Conservation (phyloP, 2,888 invertebrate genomes). For the Opisthograptis luteolata region DNA sequence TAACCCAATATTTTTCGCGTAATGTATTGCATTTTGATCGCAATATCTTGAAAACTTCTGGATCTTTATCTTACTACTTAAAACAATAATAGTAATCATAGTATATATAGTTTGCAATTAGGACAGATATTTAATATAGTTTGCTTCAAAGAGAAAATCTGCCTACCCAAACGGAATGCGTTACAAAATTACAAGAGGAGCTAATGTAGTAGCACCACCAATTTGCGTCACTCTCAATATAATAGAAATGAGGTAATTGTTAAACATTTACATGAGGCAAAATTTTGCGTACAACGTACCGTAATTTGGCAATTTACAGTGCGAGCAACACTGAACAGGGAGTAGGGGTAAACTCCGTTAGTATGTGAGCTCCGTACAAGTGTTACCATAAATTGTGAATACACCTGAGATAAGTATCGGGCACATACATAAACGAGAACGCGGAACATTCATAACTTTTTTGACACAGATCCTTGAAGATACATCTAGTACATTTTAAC, state of each 20-base stretch:
- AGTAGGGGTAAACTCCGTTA: constrained; percentile 36
- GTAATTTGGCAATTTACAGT: constrained; percentile 29
- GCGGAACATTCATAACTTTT: constrained; percentile 43
- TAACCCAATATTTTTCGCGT: constrained; percentile 22
- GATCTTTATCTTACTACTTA: too few species aligned
- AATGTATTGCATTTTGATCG: constrained; percentile 19
- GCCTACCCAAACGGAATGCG: not conserved
- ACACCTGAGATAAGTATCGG: constrained; percentile 48
- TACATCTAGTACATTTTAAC: not conserved
- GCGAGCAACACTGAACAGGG: constrained; percentile 22
- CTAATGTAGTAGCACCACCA: constrained; percentile 22
- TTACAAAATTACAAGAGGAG: constrained; percentile 2
- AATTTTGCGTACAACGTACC: constrained; percentile 26
- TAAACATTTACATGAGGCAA: constrained; percentile 28
- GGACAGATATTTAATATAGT: too few species aligned
- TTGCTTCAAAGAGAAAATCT: not conserved
- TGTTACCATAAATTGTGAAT: constrained; percentile 57
- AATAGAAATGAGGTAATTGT: constrained; percentile 31
- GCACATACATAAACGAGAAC: constrained; percentile 33
- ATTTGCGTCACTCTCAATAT: constrained; percentile 22
- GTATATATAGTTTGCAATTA: too few species aligned
- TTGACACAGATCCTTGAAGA: constrained; percentile 1
- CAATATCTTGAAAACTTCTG: not conserved
- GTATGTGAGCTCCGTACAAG: constrained; percentile 47
- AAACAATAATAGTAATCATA: not conserved